phyloP scores from a whole-genome alignment of 2,797 vertebrate species.

The Chaetodon trifasciatus region DNA sequence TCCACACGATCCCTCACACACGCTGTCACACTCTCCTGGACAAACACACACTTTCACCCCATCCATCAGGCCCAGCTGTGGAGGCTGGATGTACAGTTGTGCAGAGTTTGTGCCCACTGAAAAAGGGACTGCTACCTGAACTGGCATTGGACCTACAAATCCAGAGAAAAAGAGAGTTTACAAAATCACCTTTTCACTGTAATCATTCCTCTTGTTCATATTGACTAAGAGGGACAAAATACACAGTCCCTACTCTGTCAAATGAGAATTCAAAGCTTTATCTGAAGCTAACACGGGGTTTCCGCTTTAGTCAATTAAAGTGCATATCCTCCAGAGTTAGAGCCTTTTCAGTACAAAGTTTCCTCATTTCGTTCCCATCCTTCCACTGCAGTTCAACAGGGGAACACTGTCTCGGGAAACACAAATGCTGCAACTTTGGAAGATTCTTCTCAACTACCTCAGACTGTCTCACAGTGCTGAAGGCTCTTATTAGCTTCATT shows the following conservation, averaged over 20 bases:
- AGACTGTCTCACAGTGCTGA: constrained; percentile 3
- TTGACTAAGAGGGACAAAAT: neutral
- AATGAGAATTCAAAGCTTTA: neutral
- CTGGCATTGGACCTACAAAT: constrained; percentile 83
- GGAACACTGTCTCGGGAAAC: neutral
- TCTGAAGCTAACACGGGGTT: neutral
- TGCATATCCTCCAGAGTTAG: neutral
- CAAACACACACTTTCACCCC: constrained; percentile 81
- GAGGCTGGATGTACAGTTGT: constrained; percentile 85
- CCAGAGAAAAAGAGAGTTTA: constrained; percentile 6
- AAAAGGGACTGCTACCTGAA: constrained; percentile 82
- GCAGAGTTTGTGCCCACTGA: constrained; percentile 73
- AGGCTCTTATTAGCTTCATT: neutral
- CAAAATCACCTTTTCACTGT: neutral
- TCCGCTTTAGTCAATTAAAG: neutral
- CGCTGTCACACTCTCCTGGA: constrained; percentile 64
- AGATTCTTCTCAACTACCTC: neutral
- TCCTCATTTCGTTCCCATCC: neutral
- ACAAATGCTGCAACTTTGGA: neutral
- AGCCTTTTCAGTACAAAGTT: constrained; percentile 1
- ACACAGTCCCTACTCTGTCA: neutral
- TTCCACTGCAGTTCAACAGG: neutral
- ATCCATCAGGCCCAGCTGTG: constrained; percentile 84
- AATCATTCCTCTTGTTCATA: neutral
- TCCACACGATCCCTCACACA: constrained; percentile 65